Percentiles rank a stretch among this genome's conserved stretches.
Evolutionary conservation across 2,113 vertebrate species (phyloP).

Genomic region (Forbesichthys papilliferus): DNA sequence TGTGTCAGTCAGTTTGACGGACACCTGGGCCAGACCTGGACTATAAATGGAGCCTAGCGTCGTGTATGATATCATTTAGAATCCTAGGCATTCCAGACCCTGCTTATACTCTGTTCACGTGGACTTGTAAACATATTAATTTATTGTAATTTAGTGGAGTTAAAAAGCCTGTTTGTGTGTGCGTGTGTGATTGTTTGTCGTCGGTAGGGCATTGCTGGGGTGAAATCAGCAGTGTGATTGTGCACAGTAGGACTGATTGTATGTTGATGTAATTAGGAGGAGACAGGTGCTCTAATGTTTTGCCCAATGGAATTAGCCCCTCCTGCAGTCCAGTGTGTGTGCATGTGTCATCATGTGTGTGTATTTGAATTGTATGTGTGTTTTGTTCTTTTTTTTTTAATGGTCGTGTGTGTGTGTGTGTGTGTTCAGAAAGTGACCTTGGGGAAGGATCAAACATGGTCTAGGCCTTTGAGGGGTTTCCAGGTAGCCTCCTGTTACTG

Average conservation of each 20-base stretch:
- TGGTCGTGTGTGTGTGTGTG: slow-evolving; percentile 15
- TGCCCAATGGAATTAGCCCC: slow-evolving; percentile 1
- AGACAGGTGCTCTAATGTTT: slow-evolving; percentile 27
- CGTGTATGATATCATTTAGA: too few relatives aligned
- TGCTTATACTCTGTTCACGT: too few relatives aligned
- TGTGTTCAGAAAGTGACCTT: slow-evolving; percentile 29
- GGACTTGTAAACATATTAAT: not conserved
- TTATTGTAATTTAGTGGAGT: not conserved
- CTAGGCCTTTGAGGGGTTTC: slow-evolving; percentile 62
- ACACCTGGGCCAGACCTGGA: slow-evolving; percentile 24
- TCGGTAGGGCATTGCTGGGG: slow-evolving; percentile 8
- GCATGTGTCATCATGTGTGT: not conserved
- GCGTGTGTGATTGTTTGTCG: slow-evolving; percentile 3
- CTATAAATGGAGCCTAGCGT: not conserved
- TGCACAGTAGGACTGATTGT: not conserved
- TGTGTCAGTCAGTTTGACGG: slow-evolving; percentile 37
- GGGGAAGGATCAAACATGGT: slow-evolving; percentile 60
- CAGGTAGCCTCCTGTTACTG: slow-evolving; percentile 49
- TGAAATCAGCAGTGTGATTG: not conserved
- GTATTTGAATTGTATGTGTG: not conserved
- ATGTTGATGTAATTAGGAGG: not conserved
- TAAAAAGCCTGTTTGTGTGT: not conserved
- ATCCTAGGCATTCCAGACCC: too few relatives aligned
- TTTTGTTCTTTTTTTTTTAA: not conserved
- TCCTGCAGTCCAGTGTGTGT: slow-evolving; percentile 1